Percentiles rank a stretch among this genome's conserved stretches.
Conservation (phyloP, 1,140 invertebrate species). For the Halesus radiatus region DNA sequence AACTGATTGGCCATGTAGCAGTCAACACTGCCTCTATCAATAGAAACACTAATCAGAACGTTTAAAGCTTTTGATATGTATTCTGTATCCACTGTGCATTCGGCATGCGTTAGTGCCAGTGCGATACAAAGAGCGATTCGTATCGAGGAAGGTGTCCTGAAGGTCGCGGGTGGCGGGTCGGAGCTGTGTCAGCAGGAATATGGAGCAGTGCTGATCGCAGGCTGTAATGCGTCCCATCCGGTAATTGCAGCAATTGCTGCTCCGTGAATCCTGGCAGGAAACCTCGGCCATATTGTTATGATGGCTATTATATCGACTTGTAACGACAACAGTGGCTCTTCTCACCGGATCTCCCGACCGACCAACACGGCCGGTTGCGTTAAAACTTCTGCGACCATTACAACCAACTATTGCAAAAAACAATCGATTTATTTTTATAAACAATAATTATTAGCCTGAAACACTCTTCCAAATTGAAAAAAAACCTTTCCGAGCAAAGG, state of each 20-base stretch:
- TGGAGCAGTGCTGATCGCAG: constrained; percentile 32
- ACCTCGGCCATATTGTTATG: constrained; percentile 36
- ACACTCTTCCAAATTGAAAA: too few relatives aligned
- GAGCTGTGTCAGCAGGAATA: constrained; percentile 22
- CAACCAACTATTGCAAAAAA: too few relatives aligned
- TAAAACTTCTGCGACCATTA: too few relatives aligned
- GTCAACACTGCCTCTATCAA: neutral
- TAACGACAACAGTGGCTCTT: constrained; percentile 28
- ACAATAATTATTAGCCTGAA: too few relatives aligned
- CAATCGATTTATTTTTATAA: too few relatives aligned
- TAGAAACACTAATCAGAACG: neutral
- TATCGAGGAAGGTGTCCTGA: constrained; percentile 34
- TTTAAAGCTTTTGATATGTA: neutral
- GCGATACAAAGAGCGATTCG: constrained; percentile 11
- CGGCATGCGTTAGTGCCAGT: neutral
- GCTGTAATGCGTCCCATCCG: constrained; percentile 45
- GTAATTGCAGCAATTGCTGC: constrained; percentile 48
- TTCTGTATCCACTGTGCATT: neutral
- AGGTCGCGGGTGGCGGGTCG: constrained; percentile 25
- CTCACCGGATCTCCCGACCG: neutral
- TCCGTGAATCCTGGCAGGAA: constrained; percentile 27
- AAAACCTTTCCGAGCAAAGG: too few relatives aligned
- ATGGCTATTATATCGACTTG: constrained; percentile 36
- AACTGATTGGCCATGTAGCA: too few relatives aligned
- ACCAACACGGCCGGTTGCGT: too few relatives aligned